These are phyloP conservation scores for Anthoptus insignis DNA, from an alignment of 2,888 invertebrate genomes.

Conservation along the genomic window DNA sequence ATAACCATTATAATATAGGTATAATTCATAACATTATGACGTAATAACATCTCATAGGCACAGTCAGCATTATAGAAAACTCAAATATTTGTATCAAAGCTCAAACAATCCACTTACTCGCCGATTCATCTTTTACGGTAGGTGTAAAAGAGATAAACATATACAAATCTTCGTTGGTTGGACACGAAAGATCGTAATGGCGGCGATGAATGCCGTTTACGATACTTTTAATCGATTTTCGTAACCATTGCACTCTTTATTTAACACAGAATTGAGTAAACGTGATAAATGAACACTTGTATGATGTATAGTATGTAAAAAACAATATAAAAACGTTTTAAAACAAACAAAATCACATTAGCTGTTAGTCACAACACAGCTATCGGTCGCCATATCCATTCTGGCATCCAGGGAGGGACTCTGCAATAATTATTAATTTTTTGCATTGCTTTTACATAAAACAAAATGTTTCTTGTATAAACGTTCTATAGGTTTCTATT, in stretches of 20 bases:
- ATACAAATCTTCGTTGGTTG: constrained; percentile 63
- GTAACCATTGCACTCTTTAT: constrained; percentile 36
- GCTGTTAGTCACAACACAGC: constrained; percentile 67
- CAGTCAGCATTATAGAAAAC: constrained; percentile 9
- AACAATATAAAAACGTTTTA: constrained; percentile 53
- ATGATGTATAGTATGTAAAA: constrained; percentile 39
- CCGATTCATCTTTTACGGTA: constrained; percentile 53
- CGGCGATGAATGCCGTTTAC: constrained; percentile 64
- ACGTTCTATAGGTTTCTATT: too few relatives aligned
- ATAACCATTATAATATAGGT: too few relatives aligned
- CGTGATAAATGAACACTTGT: constrained; percentile 30
- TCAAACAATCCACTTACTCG: constrained; percentile 61
- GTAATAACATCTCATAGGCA: constrained; percentile 2
- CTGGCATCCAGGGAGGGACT: constrained; percentile 71
- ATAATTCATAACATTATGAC: too few relatives aligned
- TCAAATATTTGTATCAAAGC: constrained; percentile 45
- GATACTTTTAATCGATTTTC: constrained; percentile 62
- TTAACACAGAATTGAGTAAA: constrained; percentile 27
- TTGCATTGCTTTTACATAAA: too few relatives aligned
- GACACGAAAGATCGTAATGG: constrained; percentile 65
- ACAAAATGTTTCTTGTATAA: too few relatives aligned
- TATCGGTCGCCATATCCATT: constrained; percentile 82
- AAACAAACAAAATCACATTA: constrained; percentile 69
- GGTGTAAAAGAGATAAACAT: constrained; percentile 68
- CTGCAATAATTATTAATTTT: constrained; percentile 1